A percentile compares a stretch with the other conserved stretches of the same genome.
These are phyloP conservation scores for Macrosiphum euphorbiae DNA, from an alignment of 2,888 invertebrate species.

Conservation along the genomic window DNA sequence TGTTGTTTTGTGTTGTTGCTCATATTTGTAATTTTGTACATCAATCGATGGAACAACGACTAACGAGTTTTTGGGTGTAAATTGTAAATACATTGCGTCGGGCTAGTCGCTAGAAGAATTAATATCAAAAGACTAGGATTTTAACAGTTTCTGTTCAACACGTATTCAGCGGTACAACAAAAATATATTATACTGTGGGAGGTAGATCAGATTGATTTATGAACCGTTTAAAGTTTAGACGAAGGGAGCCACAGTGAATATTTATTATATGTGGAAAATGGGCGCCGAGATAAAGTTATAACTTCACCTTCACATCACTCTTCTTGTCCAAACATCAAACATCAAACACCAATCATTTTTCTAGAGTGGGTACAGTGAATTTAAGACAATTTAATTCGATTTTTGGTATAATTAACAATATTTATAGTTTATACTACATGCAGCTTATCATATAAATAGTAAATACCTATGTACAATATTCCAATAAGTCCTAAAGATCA, in stretches of 20 bases:
- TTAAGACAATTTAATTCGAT: neutral
- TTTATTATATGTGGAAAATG: neutral
- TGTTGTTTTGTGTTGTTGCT: neutral
- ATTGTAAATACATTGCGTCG: neutral
- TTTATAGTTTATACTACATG: neutral
- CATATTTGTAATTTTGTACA: neutral
- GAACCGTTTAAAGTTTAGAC: constrained; percentile 12
- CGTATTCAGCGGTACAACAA: neutral
- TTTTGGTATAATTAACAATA: neutral
- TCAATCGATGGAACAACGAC: neutral
- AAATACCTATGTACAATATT: neutral
- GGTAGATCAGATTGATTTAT: neutral
- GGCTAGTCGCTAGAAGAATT: neutral
- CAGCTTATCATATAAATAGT: neutral
- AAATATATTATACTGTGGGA: neutral
- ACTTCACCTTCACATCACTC: neutral
- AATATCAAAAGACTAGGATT: neutral
- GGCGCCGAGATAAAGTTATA: neutral
- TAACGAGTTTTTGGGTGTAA: neutral
- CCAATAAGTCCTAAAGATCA: neutral
- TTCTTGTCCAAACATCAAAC: constrained; percentile 19
- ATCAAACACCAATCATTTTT: neutral
- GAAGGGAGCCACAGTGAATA: neutral
- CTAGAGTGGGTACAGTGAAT: neutral
- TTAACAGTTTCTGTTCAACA: neutral